A percentile compares a stretch with the other conserved stretches of the same genome.
Evolutionary conservation across 2,888 invertebrate species (phyloP).

Genomic region (Drosophila nr. medialis): DNA sequence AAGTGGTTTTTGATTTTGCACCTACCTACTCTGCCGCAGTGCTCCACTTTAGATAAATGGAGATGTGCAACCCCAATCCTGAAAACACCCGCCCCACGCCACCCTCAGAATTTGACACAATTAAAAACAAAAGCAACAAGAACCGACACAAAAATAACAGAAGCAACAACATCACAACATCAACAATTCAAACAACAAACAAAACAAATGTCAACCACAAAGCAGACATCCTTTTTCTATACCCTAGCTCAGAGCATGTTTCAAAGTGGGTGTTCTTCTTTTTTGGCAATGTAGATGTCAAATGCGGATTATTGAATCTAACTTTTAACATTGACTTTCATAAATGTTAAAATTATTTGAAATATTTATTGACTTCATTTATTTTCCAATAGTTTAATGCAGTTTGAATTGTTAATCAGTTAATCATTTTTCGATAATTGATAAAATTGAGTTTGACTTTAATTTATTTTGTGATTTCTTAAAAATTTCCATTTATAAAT

Average conservation of each 20-base stretch:
- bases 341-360: not conserved
- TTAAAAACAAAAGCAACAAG: conserved; percentile 74
- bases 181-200: conserved; percentile 39
- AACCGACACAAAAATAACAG: conserved; percentile 38
- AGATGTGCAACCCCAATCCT: conserved; percentile 17
- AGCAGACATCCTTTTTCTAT: conserved; percentile 61
- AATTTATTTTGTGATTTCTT: not conserved
- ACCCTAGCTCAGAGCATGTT: not conserved
- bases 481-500: not conserved
- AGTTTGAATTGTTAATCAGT: not conserved
- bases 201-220: conserved; percentile 78
- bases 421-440: not conserved
- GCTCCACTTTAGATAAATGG: conserved; percentile 57
- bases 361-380: not conserved
- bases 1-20: conserved; percentile 79
- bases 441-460: not conserved
- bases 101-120: conserved; percentile 69
- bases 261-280: not conserved
- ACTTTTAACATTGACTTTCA: not conserved
- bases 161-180: conserved; percentile 10
- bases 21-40: conserved; percentile 66
- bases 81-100: not conserved
- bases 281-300: not conserved
- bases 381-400: not conserved
- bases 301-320: not conserved